A percentile compares a stretch with the other conserved stretches of the same genome.
These are phyloP conservation scores for Pao palembangensis DNA, from an alignment of 2,113 vertebrate species.

Conservation along the genomic window DNA sequence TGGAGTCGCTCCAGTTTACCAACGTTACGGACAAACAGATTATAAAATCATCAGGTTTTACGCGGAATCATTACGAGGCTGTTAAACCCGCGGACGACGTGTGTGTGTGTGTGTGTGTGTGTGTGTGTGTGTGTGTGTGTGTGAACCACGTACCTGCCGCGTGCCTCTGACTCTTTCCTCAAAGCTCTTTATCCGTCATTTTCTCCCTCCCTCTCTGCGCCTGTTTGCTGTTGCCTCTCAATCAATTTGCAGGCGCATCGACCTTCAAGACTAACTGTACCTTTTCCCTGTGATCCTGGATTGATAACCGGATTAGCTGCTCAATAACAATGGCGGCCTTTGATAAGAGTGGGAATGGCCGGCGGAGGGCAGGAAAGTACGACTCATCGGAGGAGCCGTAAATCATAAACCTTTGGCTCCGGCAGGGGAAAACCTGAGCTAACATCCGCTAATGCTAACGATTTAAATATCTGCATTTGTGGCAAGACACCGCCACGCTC, in stretches of 20 bases:
- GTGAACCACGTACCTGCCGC: not conserved
- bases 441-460: slow-evolving; percentile 50
- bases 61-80: slow-evolving; percentile 42
- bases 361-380: slow-evolving; percentile 24
- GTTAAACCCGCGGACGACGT: slow-evolving; percentile 38
- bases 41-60: slow-evolving; percentile 47
- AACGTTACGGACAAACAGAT: slow-evolving; percentile 8
- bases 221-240: slow-evolving; percentile 28
- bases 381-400: slow-evolving; percentile 39
- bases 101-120: slow-evolving; percentile 29
- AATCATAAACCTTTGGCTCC: slow-evolving; percentile 61
- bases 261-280: slow-evolving; percentile 35
- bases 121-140: not conserved
- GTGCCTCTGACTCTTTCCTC: slow-evolving; percentile 1
- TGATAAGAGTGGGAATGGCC: slow-evolving; percentile 49
- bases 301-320: slow-evolving; percentile 57
- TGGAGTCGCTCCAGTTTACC: no score
- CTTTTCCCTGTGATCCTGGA: slow-evolving; percentile 19
- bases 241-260: slow-evolving; percentile 27
- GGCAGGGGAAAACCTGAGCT: slow-evolving; percentile 40
- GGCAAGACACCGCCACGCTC: slow-evolving; percentile 28
- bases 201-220: slow-evolving; percentile 12
- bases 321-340: slow-evolving; percentile 52
- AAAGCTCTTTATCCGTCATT: slow-evolving; percentile 2
- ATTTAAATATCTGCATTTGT: slow-evolving; percentile 59